Evolutionary conservation across 2,113 vertebrate species (phyloP).

Genomic region (Pica pica): DNA sequence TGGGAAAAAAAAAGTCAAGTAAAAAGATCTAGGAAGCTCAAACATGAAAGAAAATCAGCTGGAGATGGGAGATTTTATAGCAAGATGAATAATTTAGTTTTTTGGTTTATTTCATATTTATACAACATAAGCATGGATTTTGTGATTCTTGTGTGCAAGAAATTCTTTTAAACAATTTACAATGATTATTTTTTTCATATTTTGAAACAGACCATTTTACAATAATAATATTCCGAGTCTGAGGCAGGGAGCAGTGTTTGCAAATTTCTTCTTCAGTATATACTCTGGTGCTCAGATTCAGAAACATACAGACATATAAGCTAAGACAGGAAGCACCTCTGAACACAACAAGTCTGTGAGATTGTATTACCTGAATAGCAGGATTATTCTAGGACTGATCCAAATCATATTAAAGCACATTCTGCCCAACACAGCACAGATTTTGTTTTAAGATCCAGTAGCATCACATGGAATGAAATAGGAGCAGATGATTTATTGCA

Average conservation of each 20-base stretch:
- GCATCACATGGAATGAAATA: background rate
- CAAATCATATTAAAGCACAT: background rate
- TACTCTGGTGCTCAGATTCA: background rate
- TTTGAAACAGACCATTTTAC: background rate
- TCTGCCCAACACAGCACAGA: background rate
- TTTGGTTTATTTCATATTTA: background rate
- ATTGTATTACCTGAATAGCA: background rate
- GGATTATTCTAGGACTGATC: background rate
- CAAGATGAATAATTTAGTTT: background rate
- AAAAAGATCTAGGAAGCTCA: background rate
- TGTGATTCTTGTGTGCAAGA: background rate
- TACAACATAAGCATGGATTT: background rate
- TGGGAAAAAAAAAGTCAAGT: background rate
- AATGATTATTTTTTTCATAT: background rate
- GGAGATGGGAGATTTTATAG: background rate
- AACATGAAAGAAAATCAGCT: background rate
- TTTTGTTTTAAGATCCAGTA: background rate
- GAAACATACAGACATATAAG: background rate
- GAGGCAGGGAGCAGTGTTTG: background rate
- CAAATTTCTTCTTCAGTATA: background rate
- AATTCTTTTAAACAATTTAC: background rate
- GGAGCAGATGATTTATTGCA: slow-evolving; percentile 21
- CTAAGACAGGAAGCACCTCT: background rate
- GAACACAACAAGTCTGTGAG: background rate
- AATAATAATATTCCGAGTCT: background rate